Evolutionary conservation across 2,113 vertebrate genomes (phyloP).

Genomic region (Spilogale gracilis): DNA sequence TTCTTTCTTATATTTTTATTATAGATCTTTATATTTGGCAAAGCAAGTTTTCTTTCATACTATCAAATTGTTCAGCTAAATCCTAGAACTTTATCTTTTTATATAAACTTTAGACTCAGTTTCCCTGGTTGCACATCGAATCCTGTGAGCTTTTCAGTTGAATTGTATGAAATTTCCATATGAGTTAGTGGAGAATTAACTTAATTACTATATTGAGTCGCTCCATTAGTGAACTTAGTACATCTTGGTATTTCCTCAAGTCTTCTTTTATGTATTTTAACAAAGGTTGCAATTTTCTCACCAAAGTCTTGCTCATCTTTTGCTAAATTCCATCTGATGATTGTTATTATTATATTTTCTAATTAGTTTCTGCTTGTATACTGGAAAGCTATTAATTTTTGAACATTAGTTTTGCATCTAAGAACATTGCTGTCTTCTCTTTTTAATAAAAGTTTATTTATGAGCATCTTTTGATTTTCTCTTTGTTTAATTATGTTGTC

Average conservation of each 20-base stretch:
- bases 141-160: background rate
- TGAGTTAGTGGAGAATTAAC: constrained; percentile 23
- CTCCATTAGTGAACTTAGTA: background rate
- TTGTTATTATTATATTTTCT: constrained; percentile 47
- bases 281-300: constrained; percentile 41
- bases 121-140: background rate
- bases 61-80: background rate
- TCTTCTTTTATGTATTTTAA: constrained; percentile 47
- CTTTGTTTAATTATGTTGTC: background rate
- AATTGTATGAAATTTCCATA: background rate
- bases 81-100: background rate
- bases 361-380: constrained; percentile 22
- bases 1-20: constrained; percentile 2
- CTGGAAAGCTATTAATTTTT: constrained; percentile 35
- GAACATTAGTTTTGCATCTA: background rate
- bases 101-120: background rate
- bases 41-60: background rate
- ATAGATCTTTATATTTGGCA: constrained; percentile 35
- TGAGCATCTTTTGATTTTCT: background rate
- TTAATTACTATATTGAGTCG: background rate
- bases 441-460: constrained; percentile 33
- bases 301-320: constrained; percentile 1
- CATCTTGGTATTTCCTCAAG: background rate
- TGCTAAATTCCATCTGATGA: background rate
- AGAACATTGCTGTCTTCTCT: background rate